Evolutionary conservation across 2,113 vertebrate genomes (phyloP).

Genomic region (Eonycteris spelaea): DNA sequence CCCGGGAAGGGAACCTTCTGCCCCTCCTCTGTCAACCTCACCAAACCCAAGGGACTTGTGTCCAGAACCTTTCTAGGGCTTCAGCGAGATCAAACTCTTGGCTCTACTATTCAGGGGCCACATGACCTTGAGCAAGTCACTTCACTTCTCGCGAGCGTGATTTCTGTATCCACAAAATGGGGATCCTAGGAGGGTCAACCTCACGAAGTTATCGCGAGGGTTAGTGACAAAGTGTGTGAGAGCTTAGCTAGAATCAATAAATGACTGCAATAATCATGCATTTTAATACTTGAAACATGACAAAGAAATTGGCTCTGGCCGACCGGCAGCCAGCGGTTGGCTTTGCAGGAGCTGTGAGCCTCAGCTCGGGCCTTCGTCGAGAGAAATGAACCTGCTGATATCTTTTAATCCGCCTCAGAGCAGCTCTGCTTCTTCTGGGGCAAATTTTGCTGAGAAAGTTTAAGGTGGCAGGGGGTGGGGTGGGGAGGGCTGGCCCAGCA

Average conservation of each 20-base stretch:
- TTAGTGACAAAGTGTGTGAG: neutral
- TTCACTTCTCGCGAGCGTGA: neutral
- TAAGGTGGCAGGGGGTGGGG: no score
- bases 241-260: neutral
- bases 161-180: neutral
- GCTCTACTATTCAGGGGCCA: no score
- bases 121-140: neutral
- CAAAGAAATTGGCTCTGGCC: neutral
- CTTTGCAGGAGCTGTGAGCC: neutral
- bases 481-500: neutral
- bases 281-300: no score
- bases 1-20: no score
- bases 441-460: neutral
- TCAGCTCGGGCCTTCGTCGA: neutral
- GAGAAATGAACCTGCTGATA: neutral
- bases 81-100: neutral
- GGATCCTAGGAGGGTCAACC: neutral
- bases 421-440: neutral
- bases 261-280: neutral
- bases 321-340: neutral
- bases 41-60: neutral
- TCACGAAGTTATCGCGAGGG: neutral
- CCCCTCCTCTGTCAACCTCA: rapidly evolving
- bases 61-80: neutral
- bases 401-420: neutral